Percentiles rank a stretch among this genome's conserved stretches.
phyloP scores from a whole-genome alignment of 23 tunicate genomes.

The Halocynthia aurantium region DNA sequence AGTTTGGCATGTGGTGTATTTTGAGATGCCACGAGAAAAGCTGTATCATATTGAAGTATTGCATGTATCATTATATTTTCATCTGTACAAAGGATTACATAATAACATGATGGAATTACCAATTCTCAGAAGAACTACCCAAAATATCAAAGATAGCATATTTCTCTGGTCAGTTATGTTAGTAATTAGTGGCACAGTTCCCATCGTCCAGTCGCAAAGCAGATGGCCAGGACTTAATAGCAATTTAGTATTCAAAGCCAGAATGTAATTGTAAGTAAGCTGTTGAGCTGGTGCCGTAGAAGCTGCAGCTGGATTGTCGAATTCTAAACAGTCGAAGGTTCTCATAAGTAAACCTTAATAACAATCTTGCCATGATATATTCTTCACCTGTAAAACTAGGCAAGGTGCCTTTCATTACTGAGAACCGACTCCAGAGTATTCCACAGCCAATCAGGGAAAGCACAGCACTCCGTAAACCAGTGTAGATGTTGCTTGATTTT shows the following conservation, averaged over 20 bases:
- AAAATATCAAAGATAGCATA: conserved; percentile 43
- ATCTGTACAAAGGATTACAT: too few species aligned
- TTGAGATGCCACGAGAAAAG: conserved; percentile 20
- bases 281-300: conserved; percentile 53
- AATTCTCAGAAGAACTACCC: conserved; percentile 24
- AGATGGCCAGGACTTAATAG: conserved; percentile 51
- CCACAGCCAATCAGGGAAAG: conserved; percentile 15
- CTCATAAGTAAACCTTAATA: background rate
- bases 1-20: conserved; percentile 23
- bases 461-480: conserved; percentile 4
- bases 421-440: conserved; percentile 26
- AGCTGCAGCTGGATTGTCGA: conserved; percentile 80
- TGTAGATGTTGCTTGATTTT: conserved; percentile 10
- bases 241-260: conserved; percentile 53
- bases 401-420: conserved; percentile 44
- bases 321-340: conserved; percentile 19
- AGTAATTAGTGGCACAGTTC: conserved; percentile 53
- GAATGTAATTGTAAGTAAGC: conserved; percentile 56
- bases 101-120: conserved; percentile 4
- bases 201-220: conserved; percentile 92
- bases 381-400: conserved; percentile 65
- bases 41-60: conserved; percentile 5
- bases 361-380: background rate
- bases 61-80: background rate
- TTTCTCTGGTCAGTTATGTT: conserved; percentile 47